phyloP scores from a whole-genome alignment of 2,888 invertebrate species.

The Micoletzkya japonica region DNA sequence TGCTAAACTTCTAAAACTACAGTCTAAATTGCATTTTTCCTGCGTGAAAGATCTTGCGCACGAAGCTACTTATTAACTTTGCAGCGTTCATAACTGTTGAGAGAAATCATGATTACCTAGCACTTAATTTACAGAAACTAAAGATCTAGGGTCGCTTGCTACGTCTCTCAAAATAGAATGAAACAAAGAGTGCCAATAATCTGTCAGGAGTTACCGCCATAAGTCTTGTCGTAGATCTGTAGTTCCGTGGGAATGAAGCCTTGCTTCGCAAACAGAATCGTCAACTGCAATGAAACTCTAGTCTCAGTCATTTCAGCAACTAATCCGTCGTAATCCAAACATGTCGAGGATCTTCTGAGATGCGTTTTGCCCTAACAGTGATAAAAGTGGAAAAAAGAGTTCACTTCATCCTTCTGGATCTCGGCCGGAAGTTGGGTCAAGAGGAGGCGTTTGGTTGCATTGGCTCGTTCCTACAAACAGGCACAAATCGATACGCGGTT shows the following conservation, averaged over 20 bases:
- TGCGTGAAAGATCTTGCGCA: too few species aligned
- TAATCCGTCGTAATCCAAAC: not conserved
- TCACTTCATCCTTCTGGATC: conserved; percentile 18
- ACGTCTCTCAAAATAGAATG: too few species aligned
- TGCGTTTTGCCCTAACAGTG: not conserved
- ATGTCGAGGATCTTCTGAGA: not conserved
- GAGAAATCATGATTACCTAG: too few species aligned
- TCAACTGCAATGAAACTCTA: conserved; percentile 18
- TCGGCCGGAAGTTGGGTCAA: conserved; percentile 13
- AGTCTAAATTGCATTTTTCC: too few species aligned
- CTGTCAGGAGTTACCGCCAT: conserved; percentile 25
- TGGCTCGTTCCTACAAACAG: conserved; percentile 12
- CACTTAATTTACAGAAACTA: too few species aligned
- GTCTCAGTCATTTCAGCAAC: conserved; percentile 8
- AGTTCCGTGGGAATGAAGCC: conserved; percentile 23
- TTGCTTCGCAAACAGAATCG: conserved; percentile 21
- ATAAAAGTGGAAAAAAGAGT: not conserved
- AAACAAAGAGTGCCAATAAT: too few species aligned
- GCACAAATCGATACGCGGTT: conserved; percentile 5
- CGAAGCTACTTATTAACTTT: too few species aligned
- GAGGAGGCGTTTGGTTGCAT: conserved; percentile 3
- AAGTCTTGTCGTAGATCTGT: conserved; percentile 17
- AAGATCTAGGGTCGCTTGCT: too few species aligned
- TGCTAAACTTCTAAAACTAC: too few species aligned
- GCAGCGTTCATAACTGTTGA: not conserved